A percentile compares a stretch with the other conserved stretches of the same genome.
Evolutionary conservation across 2,888 invertebrate genomes (phyloP).

Genomic region (Stenurella melanura): DNA sequence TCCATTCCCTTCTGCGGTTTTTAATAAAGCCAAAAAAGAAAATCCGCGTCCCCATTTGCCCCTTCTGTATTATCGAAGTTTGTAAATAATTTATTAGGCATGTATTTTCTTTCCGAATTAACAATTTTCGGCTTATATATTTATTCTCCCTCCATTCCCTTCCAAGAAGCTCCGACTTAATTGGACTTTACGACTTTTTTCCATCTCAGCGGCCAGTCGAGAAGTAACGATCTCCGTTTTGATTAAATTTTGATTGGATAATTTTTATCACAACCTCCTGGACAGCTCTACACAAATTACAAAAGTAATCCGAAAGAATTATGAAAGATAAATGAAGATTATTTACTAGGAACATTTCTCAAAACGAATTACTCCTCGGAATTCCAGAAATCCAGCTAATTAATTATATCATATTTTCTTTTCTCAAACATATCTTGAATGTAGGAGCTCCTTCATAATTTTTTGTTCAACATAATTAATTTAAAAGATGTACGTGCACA

Average conservation of each 20-base stretch:
- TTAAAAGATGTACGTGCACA: neutral
- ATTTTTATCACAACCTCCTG: slow-evolving; percentile 55
- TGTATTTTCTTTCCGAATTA: slow-evolving; percentile 26
- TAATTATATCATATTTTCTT: slow-evolving; percentile 24
- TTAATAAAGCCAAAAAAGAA: slow-evolving; percentile 3
- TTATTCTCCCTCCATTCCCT: slow-evolving; percentile 19
- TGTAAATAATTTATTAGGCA: slow-evolving; percentile 18
- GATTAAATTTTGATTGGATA: slow-evolving; percentile 58
- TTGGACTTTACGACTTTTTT: slow-evolving; percentile 44
- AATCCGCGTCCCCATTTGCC: neutral
- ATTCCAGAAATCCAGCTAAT: slow-evolving; percentile 33
- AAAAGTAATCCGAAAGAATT: slow-evolving; percentile 56
- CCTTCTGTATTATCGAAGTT: slow-evolving; percentile 9
- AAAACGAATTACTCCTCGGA: slow-evolving; percentile 27
- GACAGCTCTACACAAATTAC: slow-evolving; percentile 50
- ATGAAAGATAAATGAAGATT: slow-evolving; percentile 55
- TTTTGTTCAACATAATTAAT: neutral
- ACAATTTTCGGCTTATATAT: slow-evolving; percentile 19
- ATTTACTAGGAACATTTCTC: slow-evolving; percentile 44
- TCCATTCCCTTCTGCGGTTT: neutral
- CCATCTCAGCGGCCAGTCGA: slow-evolving; percentile 34
- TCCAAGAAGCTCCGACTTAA: slow-evolving; percentile 36
- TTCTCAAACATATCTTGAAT: neutral
- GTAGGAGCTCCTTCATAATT: neutral
- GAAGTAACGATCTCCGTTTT: slow-evolving; percentile 45